Base-by-base conservation (phyloP, 2,888 invertebrate genomes). In the Automeris io region DNA sequence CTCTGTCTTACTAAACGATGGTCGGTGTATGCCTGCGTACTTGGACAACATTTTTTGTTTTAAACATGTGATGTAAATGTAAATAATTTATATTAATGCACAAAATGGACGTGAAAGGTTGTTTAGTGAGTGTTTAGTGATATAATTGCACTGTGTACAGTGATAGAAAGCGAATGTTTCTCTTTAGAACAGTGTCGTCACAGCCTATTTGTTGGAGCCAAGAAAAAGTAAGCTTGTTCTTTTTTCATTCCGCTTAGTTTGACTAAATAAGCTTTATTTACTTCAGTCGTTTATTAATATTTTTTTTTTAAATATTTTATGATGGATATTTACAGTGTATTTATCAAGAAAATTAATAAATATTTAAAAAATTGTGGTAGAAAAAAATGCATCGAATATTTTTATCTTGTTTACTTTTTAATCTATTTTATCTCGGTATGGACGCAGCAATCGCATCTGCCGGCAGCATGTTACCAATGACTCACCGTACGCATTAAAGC, bases 21-120 rank as follows among this genome's bases (percentile, higher is more conserved):
- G 40, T 37, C 41, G 46, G 36, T 40, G 19, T 33, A 25, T 25
- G 25, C 19, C 12, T 25, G 25, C 18, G 21, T 38, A 25, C 16
- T 11, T 26, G 21, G 25, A 22, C 21, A 51, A 51, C 51, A 39
- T 47, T 41, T 26, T 37, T 19, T 39, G 19, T 53, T 57, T 39
- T 61, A n/a, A 75, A 67, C 70, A 80, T 78, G 81, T 81, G 77
- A 81, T 75, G 57, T 42, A 59, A 71, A 74, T 75, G 74, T 77
- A 72, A 79, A 76, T 76, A 70, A 71, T 70, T 68, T 61, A 47
- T 66, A 67, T 67, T 61, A 65, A 53, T 60, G 55, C 57, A 64
- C 71, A 76, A 75, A 72, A 79, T 79, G 79, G 75, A 76, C 76
- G 71, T 71, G 65, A 76, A 70, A 69, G 53, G 61, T 65, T 67